These are phyloP conservation scores for Dipodomys ordii DNA, from an alignment of 2,113 vertebrate species.

Conservation along the genomic window DNA sequence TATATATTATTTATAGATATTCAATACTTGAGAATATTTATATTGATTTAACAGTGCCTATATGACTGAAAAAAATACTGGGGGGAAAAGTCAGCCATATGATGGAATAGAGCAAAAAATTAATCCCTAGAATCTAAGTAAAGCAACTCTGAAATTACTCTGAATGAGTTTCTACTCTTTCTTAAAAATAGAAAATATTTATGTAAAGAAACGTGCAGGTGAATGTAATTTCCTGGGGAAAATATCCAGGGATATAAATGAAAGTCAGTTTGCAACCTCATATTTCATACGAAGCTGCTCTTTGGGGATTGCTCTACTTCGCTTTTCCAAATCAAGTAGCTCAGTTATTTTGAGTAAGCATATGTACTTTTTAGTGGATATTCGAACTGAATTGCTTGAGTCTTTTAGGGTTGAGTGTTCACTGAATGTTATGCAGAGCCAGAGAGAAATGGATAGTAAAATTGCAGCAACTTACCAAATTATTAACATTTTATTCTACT, in stretches of 20 bases:
- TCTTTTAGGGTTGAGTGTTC: conserved; percentile 61
- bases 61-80: neutral
- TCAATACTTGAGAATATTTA: neutral
- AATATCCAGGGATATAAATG: conserved; percentile 66
- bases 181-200: conserved; percentile 72
- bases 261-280: conserved; percentile 57
- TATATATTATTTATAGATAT: neutral
- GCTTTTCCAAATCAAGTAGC: conserved; percentile 49
- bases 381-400: conserved; percentile 73
- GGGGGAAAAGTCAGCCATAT: neutral
- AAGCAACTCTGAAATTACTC: neutral
- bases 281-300: conserved; percentile 61
- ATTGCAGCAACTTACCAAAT: conserved; percentile 37
- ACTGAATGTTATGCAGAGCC: conserved; percentile 56
- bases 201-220: conserved; percentile 61
- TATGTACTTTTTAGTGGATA: conserved; percentile 69
- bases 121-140: conserved; percentile 9
- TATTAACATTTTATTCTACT: conserved; percentile 76
- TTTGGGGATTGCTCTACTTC: conserved; percentile 67
- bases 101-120: neutral
- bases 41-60: neutral
- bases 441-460: conserved; percentile 65
- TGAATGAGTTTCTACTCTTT: conserved; percentile 51
- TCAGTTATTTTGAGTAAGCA: conserved; percentile 72
- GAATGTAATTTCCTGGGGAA: conserved; percentile 72